Evolutionary conservation across 1,140 invertebrate species (phyloP), one percentile per base, ranked within the genome.

Genomic region (Zaprionus camerounensis): DNA sequence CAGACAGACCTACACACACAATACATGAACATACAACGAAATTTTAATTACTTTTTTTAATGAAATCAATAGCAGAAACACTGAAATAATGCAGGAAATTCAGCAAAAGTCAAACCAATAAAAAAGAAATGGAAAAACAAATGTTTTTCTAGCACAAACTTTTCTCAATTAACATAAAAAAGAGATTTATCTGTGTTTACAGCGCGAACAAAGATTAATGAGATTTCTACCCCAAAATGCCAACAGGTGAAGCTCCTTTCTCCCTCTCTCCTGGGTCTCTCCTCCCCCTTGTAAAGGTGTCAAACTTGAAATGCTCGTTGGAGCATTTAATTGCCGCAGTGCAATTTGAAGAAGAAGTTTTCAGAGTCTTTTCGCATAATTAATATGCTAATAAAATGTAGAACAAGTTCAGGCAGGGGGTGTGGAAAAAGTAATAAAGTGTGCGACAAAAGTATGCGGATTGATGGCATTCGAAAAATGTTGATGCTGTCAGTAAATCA

Each of bases 341-440:
- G 67, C 34, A 55, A 15, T 24, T 44, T n/a, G 15, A 66, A 44
- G 15, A 66, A 44, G 15, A 34, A 38, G 22, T 41, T n/a, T 64
- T 12, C 41, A 31, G n/a, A 31, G 15, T 17, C 15, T 62, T 28
- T 46, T 12, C n/a, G 15, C 66, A 81, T 90, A 88, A 88, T 88
- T 88, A 88, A 90, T 90, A 90, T 90, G 85, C 86, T 90, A 90
- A 90, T 91, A 90, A 90, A 90, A 90, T 56, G 68, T 65, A 75
- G 71, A 67, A 79, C 56, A 71, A 67, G 7, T 58, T 70, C 67
- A 82, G 68, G 74, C 63, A 38, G 13, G 9, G 24, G 22, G 46
- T 4, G 11, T 22, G 63, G 53, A 13, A 65, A 61, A 34, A 59
- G 53, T 55, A 71, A 81, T 71, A 76, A 76, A 76, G 71, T 71